Conservation (phyloP, 2,797 vertebrate species). For the Calcarius lapponicus region DNA sequence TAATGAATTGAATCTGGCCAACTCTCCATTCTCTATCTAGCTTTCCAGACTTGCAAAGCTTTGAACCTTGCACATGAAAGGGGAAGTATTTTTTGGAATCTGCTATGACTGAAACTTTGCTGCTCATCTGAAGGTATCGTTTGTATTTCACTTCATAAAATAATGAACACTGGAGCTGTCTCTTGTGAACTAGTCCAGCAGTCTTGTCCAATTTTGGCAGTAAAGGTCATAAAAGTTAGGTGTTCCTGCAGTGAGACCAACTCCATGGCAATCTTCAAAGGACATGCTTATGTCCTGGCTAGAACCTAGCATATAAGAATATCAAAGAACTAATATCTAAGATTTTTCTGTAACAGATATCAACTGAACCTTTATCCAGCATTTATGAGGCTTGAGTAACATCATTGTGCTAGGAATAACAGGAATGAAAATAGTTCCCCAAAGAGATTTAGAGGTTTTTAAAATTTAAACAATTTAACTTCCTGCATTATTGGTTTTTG, state of each 20-base stretch:
- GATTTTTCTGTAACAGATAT: slow-evolving; percentile 36
- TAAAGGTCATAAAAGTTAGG: slow-evolving; percentile 85
- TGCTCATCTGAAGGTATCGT: slow-evolving; percentile 68
- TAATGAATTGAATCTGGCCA: slow-evolving; percentile 72
- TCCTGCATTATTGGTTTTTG: not conserved
- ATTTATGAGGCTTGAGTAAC: not conserved
- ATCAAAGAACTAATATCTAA: slow-evolving; percentile 77
- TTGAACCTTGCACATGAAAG: slow-evolving; percentile 79
- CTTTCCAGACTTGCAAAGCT: slow-evolving; percentile 73
- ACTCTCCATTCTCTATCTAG: slow-evolving; percentile 42
- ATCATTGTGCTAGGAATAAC: not conserved
- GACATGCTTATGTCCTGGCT: slow-evolving; percentile 70
- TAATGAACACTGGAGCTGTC: slow-evolving; percentile 60
- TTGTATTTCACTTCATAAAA: slow-evolving; percentile 71
- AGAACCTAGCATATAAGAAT: slow-evolving; percentile 67
- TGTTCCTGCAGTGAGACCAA: slow-evolving; percentile 83
- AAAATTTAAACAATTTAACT: not conserved
- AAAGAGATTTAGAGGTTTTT: not conserved
- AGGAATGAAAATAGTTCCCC: not conserved
- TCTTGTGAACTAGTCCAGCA: slow-evolving; percentile 52
- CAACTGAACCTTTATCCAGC: not conserved
- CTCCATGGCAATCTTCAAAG: slow-evolving; percentile 76
- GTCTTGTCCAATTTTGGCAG: slow-evolving; percentile 73
- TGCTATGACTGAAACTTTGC: slow-evolving; percentile 59
- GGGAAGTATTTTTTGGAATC: slow-evolving; percentile 71